These are phyloP conservation scores for Pitangus sulphuratus DNA, from an alignment of 2,797 vertebrate species.

Conservation along the genomic window DNA sequence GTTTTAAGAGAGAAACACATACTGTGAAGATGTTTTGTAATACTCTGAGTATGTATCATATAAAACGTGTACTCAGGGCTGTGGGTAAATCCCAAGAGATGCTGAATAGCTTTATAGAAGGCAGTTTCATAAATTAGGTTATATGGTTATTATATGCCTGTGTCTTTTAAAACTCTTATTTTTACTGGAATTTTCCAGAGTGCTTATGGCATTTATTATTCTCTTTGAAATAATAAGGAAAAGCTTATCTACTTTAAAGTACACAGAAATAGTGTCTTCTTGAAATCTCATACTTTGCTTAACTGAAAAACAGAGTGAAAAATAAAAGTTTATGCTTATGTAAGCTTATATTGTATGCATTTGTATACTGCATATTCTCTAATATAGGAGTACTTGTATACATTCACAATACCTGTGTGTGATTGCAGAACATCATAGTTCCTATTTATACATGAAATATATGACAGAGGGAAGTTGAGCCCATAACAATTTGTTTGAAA, in stretches of 20 bases:
- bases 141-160: not conserved
- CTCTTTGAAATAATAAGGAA: not conserved
- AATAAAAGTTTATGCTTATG: not conserved
- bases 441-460: not conserved
- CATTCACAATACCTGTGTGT: not conserved
- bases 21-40: not conserved
- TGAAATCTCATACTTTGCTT: not conserved
- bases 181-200: constrained; percentile 2
- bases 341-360: not conserved
- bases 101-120: not conserved
- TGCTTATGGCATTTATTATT: not conserved
- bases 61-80: not conserved
- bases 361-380: not conserved
- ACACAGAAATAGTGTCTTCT: not conserved
- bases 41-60: not conserved
- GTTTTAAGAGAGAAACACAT: not conserved
- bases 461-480: not conserved
- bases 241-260: not conserved
- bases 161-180: not conserved
- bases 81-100: not conserved
- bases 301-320: not conserved
- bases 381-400: not conserved
- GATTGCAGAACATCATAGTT: not conserved
- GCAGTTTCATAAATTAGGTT: not conserved
- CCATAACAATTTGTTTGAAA: not conserved